Conservation (phyloP, 2,888 invertebrate genomes). For the Anthoptus insignis region DNA sequence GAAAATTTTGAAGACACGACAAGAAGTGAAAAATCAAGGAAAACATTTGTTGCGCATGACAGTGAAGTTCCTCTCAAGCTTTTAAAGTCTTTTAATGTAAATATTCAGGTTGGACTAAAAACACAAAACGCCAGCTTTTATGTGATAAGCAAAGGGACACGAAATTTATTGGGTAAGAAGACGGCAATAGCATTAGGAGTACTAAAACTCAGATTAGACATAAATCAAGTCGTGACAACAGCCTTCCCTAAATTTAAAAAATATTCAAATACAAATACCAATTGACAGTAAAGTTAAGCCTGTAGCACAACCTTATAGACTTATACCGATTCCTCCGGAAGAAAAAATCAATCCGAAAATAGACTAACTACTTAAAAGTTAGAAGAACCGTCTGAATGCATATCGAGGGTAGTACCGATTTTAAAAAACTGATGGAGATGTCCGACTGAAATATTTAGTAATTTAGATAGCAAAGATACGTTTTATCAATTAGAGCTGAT, state of each 20-base stretch:
- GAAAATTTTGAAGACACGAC: slow-evolving; percentile 4
- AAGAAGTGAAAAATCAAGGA: slow-evolving; percentile 35
- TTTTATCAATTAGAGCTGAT: slow-evolving; percentile 47
- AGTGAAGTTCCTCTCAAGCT: slow-evolving; percentile 42
- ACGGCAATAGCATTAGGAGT: too few species aligned
- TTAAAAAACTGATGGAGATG: slow-evolving; percentile 20
- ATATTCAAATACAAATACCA: slow-evolving; percentile 2
- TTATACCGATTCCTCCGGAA: too few species aligned
- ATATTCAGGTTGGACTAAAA: slow-evolving; percentile 16
- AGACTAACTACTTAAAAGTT: too few species aligned
- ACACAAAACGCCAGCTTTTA: slow-evolving; percentile 37
- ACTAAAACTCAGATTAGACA: slow-evolving; percentile 29
- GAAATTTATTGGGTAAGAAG: too few species aligned
- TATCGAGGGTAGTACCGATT: slow-evolving; percentile 22
- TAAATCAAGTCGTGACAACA: slow-evolving; percentile 21
- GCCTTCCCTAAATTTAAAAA: slow-evolving; percentile 50
- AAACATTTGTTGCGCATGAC: slow-evolving; percentile 44
- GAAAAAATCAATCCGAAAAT: too few species aligned
- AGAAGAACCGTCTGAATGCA: slow-evolving; percentile 4
- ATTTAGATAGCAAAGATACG: slow-evolving; percentile 45
- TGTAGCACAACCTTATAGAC: too few species aligned
- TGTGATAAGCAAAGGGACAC: too few species aligned
- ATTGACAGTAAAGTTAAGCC: background rate
- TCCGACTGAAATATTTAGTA: slow-evolving; percentile 42
- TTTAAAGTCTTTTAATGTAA: slow-evolving; percentile 42